Percentiles rank a stretch among this genome's conserved stretches.
These are phyloP conservation scores for Cyclargus thomasi DNA, from an alignment of 1,140 invertebrate species.

Conservation along the genomic window DNA sequence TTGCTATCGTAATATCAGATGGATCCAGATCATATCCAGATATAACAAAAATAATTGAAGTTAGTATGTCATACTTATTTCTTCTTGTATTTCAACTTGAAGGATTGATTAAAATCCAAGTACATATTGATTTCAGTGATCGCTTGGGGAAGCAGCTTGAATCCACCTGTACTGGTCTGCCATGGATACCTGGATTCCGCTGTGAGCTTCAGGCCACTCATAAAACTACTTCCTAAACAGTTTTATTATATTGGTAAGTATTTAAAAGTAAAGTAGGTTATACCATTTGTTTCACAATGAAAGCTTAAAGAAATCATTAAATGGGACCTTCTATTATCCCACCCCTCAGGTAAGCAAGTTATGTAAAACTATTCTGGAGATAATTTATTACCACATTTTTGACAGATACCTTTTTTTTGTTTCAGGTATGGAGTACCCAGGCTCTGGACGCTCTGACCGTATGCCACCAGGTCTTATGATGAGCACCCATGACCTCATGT, in stretches of 20 bases:
- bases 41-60: no score
- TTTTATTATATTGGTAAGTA: conserved; percentile 77
- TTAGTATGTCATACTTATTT: no score
- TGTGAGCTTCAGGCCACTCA: conserved; percentile 79
- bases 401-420: not conserved
- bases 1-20: no score
- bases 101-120: not conserved
- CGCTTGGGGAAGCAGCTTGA: conserved; percentile 77
- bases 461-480: conserved; percentile 46
- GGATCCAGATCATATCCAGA: no score
- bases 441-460: conserved; percentile 44
- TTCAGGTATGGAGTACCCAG: conserved; percentile 50
- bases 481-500: conserved; percentile 43
- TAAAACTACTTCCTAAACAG: conserved; percentile 75
- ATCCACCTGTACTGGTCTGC: conserved; percentile 75
- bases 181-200: conserved; percentile 82
- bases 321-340: no score
- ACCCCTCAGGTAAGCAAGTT: no score
- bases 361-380: no score
- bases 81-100: not conserved
- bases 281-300: no score
- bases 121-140: conserved; percentile 69
- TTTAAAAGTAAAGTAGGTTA: no score
- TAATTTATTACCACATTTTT: no score
- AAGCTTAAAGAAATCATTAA: no score